Evolutionary conservation across 92 coral and sea anemone species (phyloP).

Genomic region (Pocillopora grandis): DNA sequence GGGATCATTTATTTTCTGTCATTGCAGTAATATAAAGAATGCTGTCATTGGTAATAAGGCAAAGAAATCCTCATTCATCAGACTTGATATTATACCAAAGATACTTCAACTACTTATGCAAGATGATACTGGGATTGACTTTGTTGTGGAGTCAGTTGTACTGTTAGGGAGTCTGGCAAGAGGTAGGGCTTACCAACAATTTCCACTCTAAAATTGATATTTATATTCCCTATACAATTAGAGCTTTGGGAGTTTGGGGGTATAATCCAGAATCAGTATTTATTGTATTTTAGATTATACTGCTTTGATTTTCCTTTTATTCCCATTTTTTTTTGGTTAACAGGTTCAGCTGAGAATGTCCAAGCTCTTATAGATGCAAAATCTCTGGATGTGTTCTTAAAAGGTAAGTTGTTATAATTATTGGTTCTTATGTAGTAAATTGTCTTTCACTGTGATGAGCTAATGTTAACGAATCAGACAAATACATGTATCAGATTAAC

Average conservation of each 20-base stretch:
- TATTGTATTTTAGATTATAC: too few species aligned
- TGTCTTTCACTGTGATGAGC: too few species aligned
- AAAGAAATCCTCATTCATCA: constrained; percentile 75
- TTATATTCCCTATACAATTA: too few species aligned
- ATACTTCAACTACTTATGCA: constrained; percentile 76
- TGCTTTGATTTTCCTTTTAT: not conserved
- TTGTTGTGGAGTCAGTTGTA: constrained; percentile 91
- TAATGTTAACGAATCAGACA: too few species aligned
- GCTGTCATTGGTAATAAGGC: constrained; percentile 93
- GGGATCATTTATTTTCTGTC: not conserved
- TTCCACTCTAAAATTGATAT: too few species aligned
- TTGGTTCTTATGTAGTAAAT: too few species aligned
- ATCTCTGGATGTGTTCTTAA: constrained; percentile 74
- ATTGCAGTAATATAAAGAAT: constrained; percentile 86
- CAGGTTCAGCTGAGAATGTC: constrained; percentile 78
- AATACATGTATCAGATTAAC: too few species aligned
- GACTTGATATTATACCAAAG: constrained; percentile 80
- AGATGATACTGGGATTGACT: constrained; percentile 78
- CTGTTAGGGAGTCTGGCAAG: constrained; percentile 95
- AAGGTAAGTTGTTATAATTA: constrained; percentile 56
- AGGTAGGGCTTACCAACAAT: constrained; percentile 45
- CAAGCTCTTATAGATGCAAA: constrained; percentile 65
- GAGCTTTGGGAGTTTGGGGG: too few species aligned
- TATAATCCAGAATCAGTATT: not conserved
- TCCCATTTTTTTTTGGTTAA: not conserved